phyloP scores from a whole-genome alignment of 2,797 vertebrate genomes.

The Tokudaia muenninki region DNA sequence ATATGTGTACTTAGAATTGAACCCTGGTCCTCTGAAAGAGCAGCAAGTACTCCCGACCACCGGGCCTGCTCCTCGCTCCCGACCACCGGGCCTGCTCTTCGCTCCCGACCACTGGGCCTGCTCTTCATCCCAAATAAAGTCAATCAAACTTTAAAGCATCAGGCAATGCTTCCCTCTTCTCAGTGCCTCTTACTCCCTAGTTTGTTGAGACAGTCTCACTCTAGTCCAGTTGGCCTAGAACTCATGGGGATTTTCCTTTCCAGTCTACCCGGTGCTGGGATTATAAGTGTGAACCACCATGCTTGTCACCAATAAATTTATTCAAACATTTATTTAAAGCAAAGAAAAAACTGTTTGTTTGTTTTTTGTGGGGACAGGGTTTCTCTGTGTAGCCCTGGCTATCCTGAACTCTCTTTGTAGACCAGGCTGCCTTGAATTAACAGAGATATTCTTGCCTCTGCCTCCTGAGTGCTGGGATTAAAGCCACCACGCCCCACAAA shows the following conservation, averaged over 20 bases:
- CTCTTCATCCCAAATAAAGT: background rate
- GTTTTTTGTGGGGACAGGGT: background rate
- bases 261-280: background rate
- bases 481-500: background rate
- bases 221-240: background rate
- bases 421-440: background rate
- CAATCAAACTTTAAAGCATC: slow-evolving; percentile 35
- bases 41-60: background rate
- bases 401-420: background rate
- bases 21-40: background rate
- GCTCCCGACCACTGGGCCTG: background rate
- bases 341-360: slow-evolving; percentile 12
- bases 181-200: background rate
- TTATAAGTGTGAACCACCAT: background rate
- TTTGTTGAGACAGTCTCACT: background rate
- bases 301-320: background rate
- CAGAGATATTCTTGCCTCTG: background rate
- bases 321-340: slow-evolving; percentile 55
- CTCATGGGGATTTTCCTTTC: background rate
- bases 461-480: background rate
- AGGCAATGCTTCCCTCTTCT: slow-evolving; percentile 14
- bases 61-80: background rate
- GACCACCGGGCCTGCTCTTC: background rate
- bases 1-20: background rate
- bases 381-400: background rate